phyloP scores from a whole-genome alignment of 2,888 invertebrate species.

The Drosophila neotestacea region DNA sequence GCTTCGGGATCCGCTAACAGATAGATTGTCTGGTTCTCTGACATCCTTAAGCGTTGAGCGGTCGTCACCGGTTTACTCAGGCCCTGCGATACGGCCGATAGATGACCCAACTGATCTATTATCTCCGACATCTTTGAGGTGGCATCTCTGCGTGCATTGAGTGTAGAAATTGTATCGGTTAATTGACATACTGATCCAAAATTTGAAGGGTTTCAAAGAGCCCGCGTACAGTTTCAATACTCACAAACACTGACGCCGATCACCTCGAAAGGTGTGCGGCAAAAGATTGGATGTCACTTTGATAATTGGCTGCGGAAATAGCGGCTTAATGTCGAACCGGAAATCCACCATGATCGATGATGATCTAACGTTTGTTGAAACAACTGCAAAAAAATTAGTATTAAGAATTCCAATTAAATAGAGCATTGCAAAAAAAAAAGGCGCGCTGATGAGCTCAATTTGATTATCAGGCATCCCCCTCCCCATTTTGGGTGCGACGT shows the following conservation, averaged over 20 bases:
- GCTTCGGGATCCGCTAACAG: slow-evolving; percentile 84
- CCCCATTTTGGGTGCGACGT: slow-evolving; percentile 47
- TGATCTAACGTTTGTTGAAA: slow-evolving; percentile 27
- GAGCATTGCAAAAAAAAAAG: slow-evolving; percentile 64
- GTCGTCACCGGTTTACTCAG: slow-evolving; percentile 91
- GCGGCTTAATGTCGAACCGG: slow-evolving; percentile 86
- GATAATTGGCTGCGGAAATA: slow-evolving; percentile 86
- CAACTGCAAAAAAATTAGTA: slow-evolving; percentile 49
- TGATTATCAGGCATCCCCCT: slow-evolving; percentile 55
- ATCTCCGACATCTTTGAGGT: slow-evolving; percentile 88
- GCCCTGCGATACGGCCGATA: slow-evolving; percentile 91
- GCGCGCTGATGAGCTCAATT: slow-evolving; percentile 50
- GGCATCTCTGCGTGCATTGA: slow-evolving; percentile 86
- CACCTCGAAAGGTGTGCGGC: slow-evolving; percentile 86
- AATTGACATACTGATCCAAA: slow-evolving; percentile 32
- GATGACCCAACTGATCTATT: slow-evolving; percentile 90
- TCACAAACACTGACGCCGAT: slow-evolving; percentile 86
- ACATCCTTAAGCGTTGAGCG: slow-evolving; percentile 88
- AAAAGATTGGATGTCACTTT: slow-evolving; percentile 86
- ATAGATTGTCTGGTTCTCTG: slow-evolving; percentile 85
- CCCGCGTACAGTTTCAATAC: slow-evolving; percentile 79
- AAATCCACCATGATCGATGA: slow-evolving; percentile 86
- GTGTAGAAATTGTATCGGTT: slow-evolving; percentile 68
- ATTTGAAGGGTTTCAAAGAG: not conserved
- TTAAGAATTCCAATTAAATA: slow-evolving; percentile 65